These are phyloP conservation scores for Salvelinus alpinus DNA, from an alignment of 2,113 vertebrate species.

Conservation along the genomic window DNA sequence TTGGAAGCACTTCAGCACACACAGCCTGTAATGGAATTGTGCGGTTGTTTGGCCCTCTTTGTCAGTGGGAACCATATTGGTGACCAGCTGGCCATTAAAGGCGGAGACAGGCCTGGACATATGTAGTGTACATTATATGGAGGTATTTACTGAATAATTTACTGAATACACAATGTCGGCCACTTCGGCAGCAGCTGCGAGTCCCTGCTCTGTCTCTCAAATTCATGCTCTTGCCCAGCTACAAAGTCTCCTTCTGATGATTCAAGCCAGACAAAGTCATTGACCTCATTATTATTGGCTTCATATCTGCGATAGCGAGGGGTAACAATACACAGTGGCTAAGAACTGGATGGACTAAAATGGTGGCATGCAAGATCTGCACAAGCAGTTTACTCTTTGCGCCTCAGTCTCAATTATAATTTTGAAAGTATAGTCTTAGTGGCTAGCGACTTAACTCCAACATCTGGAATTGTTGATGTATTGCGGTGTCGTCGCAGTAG, in stretches of 20 bases:
- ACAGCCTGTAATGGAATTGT: conserved; percentile 73
- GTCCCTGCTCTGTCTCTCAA: conserved; percentile 49
- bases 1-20: conserved; percentile 70
- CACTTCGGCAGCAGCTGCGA: conserved; percentile 62
- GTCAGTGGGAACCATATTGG: conserved; percentile 75
- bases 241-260: conserved; percentile 60
- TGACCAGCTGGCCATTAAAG: conserved; percentile 82
- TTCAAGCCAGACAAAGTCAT: conserved; percentile 68
- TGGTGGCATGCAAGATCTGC: conserved; percentile 19
- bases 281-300: conserved; percentile 69
- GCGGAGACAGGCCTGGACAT: conserved; percentile 72
- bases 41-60: conserved; percentile 67
- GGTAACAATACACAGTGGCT: conserved; percentile 45
- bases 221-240: conserved; percentile 36
- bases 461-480: conserved; percentile 68
- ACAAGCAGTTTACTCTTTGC: conserved; percentile 44
- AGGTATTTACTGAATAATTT: conserved; percentile 81
- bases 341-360: conserved; percentile 47
- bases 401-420: conserved; percentile 47
- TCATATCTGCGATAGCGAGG: conserved; percentile 56
- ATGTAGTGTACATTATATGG: conserved; percentile 79
- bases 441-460: conserved; percentile 53
- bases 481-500: conserved; percentile 47
- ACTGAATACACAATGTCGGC: conserved; percentile 70
- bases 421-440: conserved; percentile 38